A percentile compares a stretch with the other conserved stretches of the same genome.
These are phyloP conservation scores for Bucorvus abyssinicus DNA, from an alignment of 2,797 vertebrate genomes.

Conservation along the genomic window DNA sequence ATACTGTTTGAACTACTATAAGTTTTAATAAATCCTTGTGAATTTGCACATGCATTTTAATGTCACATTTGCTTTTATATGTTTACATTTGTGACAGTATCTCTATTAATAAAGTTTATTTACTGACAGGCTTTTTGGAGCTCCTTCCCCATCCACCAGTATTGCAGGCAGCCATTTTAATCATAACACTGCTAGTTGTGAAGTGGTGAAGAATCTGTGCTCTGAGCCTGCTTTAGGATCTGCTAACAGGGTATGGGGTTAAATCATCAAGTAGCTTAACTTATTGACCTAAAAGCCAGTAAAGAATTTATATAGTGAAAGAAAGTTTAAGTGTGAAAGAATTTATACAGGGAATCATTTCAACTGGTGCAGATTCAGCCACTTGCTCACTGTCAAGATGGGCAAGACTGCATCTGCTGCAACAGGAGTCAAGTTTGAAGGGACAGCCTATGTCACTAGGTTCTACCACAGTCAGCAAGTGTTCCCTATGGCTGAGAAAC, in stretches of 20 bases:
- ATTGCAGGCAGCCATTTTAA: constrained; percentile 56
- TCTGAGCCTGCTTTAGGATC: constrained; percentile 31
- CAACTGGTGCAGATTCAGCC: background rate
- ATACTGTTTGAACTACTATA: constrained; percentile 61
- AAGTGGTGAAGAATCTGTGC: constrained; percentile 41
- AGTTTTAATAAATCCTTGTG: constrained; percentile 65
- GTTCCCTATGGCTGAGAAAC: background rate
- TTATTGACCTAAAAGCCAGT: background rate
- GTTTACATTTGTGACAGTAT: constrained; percentile 40
- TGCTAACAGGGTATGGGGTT: background rate
- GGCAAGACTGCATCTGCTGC: background rate
- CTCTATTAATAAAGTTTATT: constrained; percentile 72
- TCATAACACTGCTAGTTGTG: constrained; percentile 23
- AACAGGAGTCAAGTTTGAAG: background rate
- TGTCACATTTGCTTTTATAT: constrained; percentile 44
- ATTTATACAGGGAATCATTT: background rate
- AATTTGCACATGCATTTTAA: constrained; percentile 67
- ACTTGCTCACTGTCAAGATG: background rate
- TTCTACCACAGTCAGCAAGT: background rate
- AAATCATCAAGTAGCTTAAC: background rate
- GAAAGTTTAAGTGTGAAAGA: background rate
- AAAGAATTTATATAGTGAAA: background rate
- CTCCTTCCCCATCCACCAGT: background rate
- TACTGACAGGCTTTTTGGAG: constrained; percentile 53
- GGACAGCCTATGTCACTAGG: background rate